Conservation (phyloP, 2,888 invertebrate species). For the Eupithecia subfuscata region DNA sequence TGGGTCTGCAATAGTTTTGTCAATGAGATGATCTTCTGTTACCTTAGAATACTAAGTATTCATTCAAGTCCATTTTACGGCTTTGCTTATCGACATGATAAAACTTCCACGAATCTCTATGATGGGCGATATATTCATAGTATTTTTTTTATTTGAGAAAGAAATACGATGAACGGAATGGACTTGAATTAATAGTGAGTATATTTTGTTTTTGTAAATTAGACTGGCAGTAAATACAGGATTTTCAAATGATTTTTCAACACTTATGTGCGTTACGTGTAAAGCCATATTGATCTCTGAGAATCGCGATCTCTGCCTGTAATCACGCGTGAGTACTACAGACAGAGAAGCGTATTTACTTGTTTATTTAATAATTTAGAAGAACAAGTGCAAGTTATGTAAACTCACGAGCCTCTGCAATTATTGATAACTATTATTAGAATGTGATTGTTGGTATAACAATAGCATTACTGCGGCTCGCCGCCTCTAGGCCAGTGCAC, state of each 20-base stretch:
- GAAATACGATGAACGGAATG: neutral
- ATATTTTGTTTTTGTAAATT: constrained; percentile 57
- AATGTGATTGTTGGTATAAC: constrained; percentile 65
- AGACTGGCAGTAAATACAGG: constrained; percentile 64
- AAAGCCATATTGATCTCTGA: constrained; percentile 82
- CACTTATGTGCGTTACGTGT: constrained; percentile 65
- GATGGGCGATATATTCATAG: neutral
- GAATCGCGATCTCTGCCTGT: constrained; percentile 59
- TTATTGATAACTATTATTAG: constrained; percentile 63
- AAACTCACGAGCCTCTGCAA: constrained; percentile 72
- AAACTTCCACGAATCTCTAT: neutral
- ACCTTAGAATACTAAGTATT: constrained; percentile 10
- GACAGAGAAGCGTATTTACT: constrained; percentile 64
- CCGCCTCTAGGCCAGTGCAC: constrained; percentile 78
- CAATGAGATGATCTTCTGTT: constrained; percentile 28
- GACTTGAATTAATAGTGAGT: constrained; percentile 18
- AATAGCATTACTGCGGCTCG: constrained; percentile 54
- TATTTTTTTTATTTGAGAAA: neutral
- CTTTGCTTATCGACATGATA: neutral
- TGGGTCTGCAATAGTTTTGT: constrained; percentile 37
- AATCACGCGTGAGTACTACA: constrained; percentile 37
- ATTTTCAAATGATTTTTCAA: constrained; percentile 57
- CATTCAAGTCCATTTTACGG: neutral
- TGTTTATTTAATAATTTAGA: constrained; percentile 74
- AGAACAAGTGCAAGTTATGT: constrained; percentile 66